Conservation (phyloP, 1,140 invertebrate species). For the Gyrodactylus salaris region DNA sequence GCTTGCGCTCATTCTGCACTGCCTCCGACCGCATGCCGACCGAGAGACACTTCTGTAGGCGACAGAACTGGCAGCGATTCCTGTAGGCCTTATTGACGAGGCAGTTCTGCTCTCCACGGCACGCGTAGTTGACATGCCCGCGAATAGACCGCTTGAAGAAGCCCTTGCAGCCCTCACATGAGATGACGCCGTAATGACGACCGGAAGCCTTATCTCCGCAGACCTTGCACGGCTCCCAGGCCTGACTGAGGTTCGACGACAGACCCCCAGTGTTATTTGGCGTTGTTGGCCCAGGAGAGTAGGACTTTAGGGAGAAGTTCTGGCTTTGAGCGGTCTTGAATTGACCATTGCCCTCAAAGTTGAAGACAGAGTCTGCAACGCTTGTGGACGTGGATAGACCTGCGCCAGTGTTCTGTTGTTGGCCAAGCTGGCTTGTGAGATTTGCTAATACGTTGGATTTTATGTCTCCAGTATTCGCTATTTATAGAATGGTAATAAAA, state of each 20-base stretch:
- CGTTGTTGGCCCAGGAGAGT: neutral
- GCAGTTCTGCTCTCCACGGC: constrained; percentile 54
- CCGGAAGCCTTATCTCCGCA: constrained; percentile 15
- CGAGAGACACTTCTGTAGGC: constrained; percentile 68
- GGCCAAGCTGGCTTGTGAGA: too few species aligned
- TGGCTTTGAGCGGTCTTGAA: too few species aligned
- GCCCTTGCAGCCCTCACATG: constrained; percentile 56
- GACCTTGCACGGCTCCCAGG: constrained; percentile 10
- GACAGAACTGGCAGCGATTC: constrained; percentile 75
- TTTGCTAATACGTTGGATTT: too few species aligned
- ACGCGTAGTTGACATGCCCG: constrained; percentile 60
- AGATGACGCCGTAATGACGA: constrained; percentile 31
- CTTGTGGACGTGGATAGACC: too few species aligned
- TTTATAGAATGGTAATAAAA: too few species aligned
- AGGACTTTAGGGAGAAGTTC: neutral
- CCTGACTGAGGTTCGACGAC: neutral
- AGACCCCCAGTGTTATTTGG: neutral
- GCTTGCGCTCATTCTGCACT: neutral
- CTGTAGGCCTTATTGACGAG: constrained; percentile 41
- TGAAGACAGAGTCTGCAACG: too few species aligned
- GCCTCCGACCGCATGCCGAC: constrained; percentile 88
- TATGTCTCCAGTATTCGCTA: too few species aligned
- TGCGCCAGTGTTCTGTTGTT: too few species aligned
- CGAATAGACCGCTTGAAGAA: constrained; percentile 31
- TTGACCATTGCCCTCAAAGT: too few species aligned